Evolutionary conservation across 2,113 vertebrate genomes (phyloP).

Genomic region (Protobothrops flavoviridis): DNA sequence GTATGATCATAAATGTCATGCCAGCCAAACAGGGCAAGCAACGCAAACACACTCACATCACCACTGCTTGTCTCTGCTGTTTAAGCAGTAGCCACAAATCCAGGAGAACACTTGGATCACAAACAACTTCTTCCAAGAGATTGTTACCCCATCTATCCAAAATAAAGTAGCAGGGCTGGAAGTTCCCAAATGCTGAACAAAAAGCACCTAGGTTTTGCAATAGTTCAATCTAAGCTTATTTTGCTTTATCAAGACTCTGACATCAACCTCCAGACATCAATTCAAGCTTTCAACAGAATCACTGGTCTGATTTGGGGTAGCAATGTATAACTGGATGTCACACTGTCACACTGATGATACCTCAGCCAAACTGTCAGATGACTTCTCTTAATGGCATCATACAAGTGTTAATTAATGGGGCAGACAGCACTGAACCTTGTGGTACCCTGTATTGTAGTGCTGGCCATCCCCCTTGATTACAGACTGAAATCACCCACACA

Average conservation of each 20-base stretch:
- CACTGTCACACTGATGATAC: neutral
- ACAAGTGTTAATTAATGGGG: neutral
- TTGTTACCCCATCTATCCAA: neutral
- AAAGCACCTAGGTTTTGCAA: neutral
- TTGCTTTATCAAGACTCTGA: neutral
- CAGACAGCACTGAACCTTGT: neutral
- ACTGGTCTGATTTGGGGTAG: neutral
- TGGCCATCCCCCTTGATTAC: neutral
- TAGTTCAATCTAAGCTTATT: neutral
- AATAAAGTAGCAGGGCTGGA: neutral
- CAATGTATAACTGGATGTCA: neutral
- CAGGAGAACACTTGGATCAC: neutral
- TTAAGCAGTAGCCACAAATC: neutral
- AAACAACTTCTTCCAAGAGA: neutral
- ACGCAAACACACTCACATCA: neutral
- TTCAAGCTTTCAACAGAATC: neutral
- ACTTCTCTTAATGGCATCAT: neutral
- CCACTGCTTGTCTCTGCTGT: neutral
- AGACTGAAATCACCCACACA: neutral
- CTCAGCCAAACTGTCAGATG: neutral
- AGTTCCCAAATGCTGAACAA: neutral
- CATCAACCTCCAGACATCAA: neutral
- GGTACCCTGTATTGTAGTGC: neutral
- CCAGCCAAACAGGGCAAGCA: neutral
- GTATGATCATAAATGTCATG: neutral